These are phyloP conservation scores for Pheucticus melanocephalus DNA, from an alignment of 2,113 vertebrate species.

Conservation along the genomic window DNA sequence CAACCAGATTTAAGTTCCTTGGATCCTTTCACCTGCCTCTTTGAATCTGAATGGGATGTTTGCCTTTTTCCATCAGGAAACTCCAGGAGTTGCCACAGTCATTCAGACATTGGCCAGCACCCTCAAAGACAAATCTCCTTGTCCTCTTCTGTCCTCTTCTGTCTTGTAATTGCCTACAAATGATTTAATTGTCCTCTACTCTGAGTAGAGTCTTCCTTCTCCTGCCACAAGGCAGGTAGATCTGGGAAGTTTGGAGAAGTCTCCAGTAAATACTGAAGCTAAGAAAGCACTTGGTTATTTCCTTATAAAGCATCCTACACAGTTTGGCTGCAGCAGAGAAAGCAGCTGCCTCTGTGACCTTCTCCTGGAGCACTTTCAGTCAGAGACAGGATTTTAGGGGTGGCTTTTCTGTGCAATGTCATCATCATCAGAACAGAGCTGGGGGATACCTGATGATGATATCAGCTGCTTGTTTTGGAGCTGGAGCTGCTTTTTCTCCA, in stretches of 20 bases:
- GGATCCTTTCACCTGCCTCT: background rate
- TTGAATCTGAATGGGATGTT: background rate
- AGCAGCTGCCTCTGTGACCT: background rate
- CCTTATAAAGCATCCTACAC: background rate
- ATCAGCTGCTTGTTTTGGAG: conserved; percentile 25
- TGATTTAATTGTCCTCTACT: background rate
- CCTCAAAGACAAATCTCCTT: too few relatives aligned
- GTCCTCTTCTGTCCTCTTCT: background rate
- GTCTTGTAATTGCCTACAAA: background rate
- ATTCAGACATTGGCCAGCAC: background rate
- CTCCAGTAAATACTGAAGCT: background rate
- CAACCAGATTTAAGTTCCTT: background rate
- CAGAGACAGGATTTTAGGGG: background rate
- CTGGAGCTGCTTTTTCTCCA: background rate
- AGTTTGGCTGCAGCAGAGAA: background rate
- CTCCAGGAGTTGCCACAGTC: background rate
- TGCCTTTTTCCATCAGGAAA: background rate
- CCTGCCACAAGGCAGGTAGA: background rate
- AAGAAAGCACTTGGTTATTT: background rate
- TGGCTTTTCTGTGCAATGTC: background rate
- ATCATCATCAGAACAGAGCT: background rate
- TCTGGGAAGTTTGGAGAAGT: background rate
- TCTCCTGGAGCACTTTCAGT: background rate
- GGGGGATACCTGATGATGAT: background rate
- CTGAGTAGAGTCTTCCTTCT: background rate